These are phyloP conservation scores for Drosophila nr. perissopoda DNA, from an alignment of 2,888 invertebrate species.

Conservation along the genomic window DNA sequence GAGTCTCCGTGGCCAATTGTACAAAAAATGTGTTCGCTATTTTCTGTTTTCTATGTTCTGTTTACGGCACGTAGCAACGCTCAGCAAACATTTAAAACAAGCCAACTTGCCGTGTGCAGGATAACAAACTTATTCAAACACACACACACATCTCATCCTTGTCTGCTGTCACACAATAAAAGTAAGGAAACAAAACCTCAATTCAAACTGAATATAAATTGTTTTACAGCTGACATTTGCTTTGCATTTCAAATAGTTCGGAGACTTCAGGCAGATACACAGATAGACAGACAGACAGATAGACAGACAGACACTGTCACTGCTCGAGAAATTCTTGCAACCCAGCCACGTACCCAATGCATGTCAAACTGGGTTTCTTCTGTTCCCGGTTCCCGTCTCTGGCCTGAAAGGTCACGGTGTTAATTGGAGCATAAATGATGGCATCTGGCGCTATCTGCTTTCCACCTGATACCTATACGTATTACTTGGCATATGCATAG, in stretches of 20 bases:
- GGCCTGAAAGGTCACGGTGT: constrained; percentile 70
- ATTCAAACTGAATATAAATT: constrained; percentile 81
- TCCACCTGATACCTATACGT: constrained; percentile 33
- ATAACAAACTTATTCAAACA: constrained; percentile 56
- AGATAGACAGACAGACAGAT: constrained; percentile 32
- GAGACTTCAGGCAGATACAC: constrained; percentile 32
- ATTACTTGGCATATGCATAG: constrained; percentile 22
- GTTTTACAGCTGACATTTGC: constrained; percentile 80
- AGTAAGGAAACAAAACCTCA: constrained; percentile 76
- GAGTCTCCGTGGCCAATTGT: constrained; percentile 59
- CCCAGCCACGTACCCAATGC: constrained; percentile 25
- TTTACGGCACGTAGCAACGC: constrained; percentile 76
- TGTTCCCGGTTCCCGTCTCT: constrained; percentile 36
- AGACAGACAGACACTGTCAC: constrained; percentile 1
- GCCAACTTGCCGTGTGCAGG: constrained; percentile 66
- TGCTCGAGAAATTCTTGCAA: not conserved
- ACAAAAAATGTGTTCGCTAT: constrained; percentile 42
- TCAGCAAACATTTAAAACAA: constrained; percentile 78
- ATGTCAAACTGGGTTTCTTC: constrained; percentile 21
- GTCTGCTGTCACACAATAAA: constrained; percentile 61
- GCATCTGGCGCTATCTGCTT: constrained; percentile 50
- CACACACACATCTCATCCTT: constrained; percentile 20
- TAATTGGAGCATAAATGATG: constrained; percentile 75
- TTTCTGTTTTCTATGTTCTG: constrained; percentile 56
- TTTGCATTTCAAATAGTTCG: constrained; percentile 77